These are phyloP conservation scores for Schizotus pectinicornis DNA, from an alignment of 2,888 invertebrate genomes.

Conservation along the genomic window DNA sequence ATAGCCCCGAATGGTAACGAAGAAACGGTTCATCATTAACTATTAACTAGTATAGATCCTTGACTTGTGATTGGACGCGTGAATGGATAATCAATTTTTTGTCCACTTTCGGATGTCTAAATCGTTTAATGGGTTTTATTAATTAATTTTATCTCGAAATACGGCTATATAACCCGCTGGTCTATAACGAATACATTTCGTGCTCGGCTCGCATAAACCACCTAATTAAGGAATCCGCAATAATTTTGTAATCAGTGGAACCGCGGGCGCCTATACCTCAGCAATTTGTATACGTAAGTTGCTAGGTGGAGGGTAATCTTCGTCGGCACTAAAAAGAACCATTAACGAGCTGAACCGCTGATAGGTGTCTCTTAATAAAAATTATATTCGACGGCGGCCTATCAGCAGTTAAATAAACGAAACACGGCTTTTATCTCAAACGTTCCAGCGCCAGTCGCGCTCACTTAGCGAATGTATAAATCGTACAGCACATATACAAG, in stretches of 20 bases:
- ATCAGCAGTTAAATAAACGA: slow-evolving; percentile 50
- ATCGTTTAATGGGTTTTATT: slow-evolving; percentile 11
- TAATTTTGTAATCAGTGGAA: too few relatives aligned
- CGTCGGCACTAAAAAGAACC: not conserved
- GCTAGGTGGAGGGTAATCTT: not conserved
- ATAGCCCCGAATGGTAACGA: too few relatives aligned
- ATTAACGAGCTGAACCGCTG: not conserved
- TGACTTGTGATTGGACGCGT: too few relatives aligned
- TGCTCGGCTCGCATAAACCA: not conserved
- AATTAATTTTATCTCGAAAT: slow-evolving; percentile 9
- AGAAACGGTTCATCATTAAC: too few relatives aligned
- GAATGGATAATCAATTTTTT: too few relatives aligned
- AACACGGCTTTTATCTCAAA: slow-evolving; percentile 56
- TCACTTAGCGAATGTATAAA: slow-evolving; percentile 56
- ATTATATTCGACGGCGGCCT: slow-evolving; percentile 44
- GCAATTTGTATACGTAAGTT: not conserved
- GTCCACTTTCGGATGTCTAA: not conserved
- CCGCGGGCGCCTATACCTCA: not conserved
- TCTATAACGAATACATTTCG: not conserved
- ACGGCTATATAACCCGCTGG: not conserved
- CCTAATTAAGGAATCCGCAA: not conserved
- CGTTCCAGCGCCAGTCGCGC: slow-evolving; percentile 46
- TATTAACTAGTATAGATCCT: too few relatives aligned
- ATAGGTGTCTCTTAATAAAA: slow-evolving; percentile 38
- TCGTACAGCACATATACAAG: slow-evolving; percentile 22